These are phyloP conservation scores for Dipodomys ordii DNA, from an alignment of 2,113 vertebrate genomes.

Conservation along the genomic window DNA sequence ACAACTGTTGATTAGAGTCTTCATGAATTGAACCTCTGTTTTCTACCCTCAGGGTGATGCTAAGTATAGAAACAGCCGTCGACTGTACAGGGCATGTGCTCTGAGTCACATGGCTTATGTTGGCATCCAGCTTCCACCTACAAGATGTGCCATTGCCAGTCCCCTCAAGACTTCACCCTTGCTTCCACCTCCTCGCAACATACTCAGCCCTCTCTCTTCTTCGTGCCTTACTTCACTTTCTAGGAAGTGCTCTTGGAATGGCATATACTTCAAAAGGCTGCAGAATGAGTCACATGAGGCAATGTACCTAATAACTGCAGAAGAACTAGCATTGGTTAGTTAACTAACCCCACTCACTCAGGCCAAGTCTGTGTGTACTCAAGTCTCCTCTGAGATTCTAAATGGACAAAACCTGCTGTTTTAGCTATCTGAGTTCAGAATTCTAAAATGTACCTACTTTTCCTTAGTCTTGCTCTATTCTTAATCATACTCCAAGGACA, in stretches of 20 bases:
- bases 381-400: not conserved
- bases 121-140: not conserved
- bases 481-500: constrained; percentile 39
- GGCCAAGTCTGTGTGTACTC: not conserved
- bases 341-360: constrained; percentile 16
- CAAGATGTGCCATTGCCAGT: not conserved
- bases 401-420: not conserved
- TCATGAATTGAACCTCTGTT: not conserved
- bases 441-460: not conserved
- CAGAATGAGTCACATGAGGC: not conserved
- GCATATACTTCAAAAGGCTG: not conserved
- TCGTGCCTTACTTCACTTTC: not conserved
- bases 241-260: not conserved
- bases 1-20: not conserved
- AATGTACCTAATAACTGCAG: not conserved
- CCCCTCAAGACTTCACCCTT: not conserved
- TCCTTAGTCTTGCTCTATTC: constrained; percentile 36
- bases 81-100: not conserved
- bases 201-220: not conserved
- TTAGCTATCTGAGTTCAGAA: not conserved
- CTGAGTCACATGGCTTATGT: not conserved
- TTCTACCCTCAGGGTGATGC: not conserved
- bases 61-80: not conserved
- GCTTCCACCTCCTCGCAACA: not conserved
- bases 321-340: not conserved